Percentiles rank a stretch among this genome's conserved stretches.
phyloP scores from a whole-genome alignment of 2,888 invertebrate species.

The Melieria picta region DNA sequence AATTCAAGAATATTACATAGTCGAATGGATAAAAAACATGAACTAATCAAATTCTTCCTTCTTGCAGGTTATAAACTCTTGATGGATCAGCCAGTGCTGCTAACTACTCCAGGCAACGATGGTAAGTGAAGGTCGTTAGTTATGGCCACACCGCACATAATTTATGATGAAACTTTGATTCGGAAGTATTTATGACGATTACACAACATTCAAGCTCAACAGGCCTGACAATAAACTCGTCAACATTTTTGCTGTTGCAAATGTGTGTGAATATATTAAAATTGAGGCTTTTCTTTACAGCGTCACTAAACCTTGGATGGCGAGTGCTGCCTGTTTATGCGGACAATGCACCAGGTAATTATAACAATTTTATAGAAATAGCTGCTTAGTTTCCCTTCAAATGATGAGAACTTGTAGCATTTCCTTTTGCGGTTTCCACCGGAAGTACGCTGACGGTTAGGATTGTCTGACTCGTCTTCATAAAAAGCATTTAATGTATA shows the following conservation, averaged over 20 bases:
- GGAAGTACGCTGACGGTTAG: slow-evolving; percentile 67
- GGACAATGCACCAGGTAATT: neutral
- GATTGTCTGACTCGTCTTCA: slow-evolving; percentile 61
- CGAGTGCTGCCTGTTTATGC: no score
- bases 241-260: neutral
- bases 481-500: neutral
- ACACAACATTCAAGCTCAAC: slow-evolving; percentile 36
- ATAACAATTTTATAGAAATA: no score
- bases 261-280: neutral
- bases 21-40: no score
- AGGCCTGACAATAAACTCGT: slow-evolving; percentile 22
- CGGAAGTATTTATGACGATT: slow-evolving; percentile 30
- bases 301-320: neutral
- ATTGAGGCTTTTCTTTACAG: neutral
- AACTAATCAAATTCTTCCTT: no score
- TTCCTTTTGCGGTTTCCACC: slow-evolving; percentile 77
- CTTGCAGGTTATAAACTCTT: neutral
- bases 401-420: slow-evolving; percentile 61
- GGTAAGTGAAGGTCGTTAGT: no score
- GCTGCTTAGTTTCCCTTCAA: neutral
- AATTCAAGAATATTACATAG: no score
- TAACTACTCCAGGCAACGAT: neutral
- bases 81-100: slow-evolving; percentile 2
- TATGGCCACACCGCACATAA: neutral
- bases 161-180: slow-evolving; percentile 29